Conservation (phyloP, 2,888 invertebrate genomes). For the Busseola fusca region DNA sequence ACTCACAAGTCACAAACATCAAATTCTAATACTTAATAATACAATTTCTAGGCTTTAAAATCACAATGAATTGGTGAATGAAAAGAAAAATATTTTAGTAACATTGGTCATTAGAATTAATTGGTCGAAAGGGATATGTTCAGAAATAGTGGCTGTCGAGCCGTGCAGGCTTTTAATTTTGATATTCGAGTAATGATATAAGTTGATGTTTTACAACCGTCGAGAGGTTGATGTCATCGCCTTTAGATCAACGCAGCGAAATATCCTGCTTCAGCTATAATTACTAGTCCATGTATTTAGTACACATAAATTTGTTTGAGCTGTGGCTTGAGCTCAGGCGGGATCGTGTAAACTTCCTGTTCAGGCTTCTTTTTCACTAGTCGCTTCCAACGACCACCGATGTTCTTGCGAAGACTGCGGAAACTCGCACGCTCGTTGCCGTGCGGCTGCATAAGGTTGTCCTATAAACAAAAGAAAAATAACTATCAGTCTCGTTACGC, state of each 20-base stretch:
- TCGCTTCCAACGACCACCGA: conserved; percentile 95
- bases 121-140: conserved; percentile 88
- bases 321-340: conserved; percentile 95
- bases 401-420: conserved; percentile 95
- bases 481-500: conserved; percentile 63
- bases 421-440: conserved; percentile 93
- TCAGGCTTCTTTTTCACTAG: conserved; percentile 95
- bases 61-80: conserved; percentile 86
- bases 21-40: conserved; percentile 89
- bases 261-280: conserved; percentile 83
- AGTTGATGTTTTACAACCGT: conserved; percentile 80
- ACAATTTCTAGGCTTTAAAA: conserved; percentile 86
- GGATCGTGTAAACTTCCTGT: conserved; percentile 94
- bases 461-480: conserved; percentile 89
- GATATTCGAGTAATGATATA: conserved; percentile 86
- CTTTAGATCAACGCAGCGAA: conserved; percentile 75
- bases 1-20: conserved; percentile 84
- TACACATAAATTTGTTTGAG: conserved; percentile 96
- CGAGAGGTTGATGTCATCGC: conserved; percentile 78
- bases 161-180: conserved; percentile 79
- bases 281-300: conserved; percentile 82
- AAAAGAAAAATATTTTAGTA: conserved; percentile 77
- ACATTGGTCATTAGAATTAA: conserved; percentile 85
- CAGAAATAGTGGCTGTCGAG: conserved; percentile 74
- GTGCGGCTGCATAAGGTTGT: conserved; percentile 92